phyloP scores from a whole-genome alignment of 2,113 vertebrate species.

The Scomber japonicus region DNA sequence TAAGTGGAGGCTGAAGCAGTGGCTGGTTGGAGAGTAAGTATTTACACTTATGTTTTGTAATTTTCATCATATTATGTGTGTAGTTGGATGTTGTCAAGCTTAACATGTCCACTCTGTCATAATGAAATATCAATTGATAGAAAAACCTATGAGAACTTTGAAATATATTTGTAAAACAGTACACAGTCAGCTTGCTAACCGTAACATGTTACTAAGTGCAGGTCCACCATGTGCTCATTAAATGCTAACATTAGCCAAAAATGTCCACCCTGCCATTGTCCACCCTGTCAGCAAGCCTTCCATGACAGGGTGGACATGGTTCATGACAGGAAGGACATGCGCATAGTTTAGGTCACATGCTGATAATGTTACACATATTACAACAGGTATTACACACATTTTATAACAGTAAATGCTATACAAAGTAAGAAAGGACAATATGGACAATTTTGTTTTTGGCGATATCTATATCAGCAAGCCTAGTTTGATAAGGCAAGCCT shows the following conservation, averaged over 20 bases:
- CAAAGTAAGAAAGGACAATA: too few species aligned
- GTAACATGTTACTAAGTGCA: constrained; percentile 1
- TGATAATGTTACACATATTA: too few species aligned
- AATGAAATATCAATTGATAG: not conserved
- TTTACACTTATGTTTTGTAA: not conserved
- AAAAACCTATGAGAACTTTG: too few species aligned
- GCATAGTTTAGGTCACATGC: not conserved
- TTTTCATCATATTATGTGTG: not conserved
- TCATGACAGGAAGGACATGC: too few species aligned
- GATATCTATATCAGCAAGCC: too few species aligned
- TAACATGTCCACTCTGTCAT: not conserved
- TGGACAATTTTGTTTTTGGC: too few species aligned
- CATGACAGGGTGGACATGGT: constrained; percentile 8
- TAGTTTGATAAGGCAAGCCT: too few species aligned
- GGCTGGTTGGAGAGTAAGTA: not conserved
- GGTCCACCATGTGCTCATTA: constrained; percentile 18
- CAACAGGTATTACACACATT: too few species aligned
- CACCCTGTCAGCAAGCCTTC: constrained; percentile 6
- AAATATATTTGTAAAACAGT: too few species aligned
- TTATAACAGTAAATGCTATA: too few species aligned
- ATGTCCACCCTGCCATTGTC: constrained; percentile 17
- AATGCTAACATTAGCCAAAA: constrained; percentile 26
- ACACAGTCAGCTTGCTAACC: constrained; percentile 1
- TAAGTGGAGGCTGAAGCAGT: not conserved
- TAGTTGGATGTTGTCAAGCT: constrained; percentile 1